These are phyloP conservation scores for Eupeodes luniger DNA, from an alignment of 2,888 invertebrate species.

Conservation along the genomic window DNA sequence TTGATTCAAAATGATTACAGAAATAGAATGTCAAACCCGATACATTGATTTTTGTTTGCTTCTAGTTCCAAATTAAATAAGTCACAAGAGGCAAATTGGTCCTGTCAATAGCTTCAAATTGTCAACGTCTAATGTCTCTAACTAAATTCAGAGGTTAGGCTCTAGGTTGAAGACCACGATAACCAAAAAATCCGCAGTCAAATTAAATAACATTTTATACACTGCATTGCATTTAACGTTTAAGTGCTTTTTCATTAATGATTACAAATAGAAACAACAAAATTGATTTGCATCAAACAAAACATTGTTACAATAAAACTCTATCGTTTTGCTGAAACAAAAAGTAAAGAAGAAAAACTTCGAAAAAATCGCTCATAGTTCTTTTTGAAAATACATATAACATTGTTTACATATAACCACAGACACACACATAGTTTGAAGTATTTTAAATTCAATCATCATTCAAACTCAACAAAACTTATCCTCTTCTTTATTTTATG, in stretches of 20 bases:
- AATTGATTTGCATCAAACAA: not conserved
- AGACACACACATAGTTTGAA: not conserved
- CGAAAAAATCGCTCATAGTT: not conserved
- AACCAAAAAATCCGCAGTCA: too few species aligned
- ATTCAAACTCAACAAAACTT: conserved; percentile 51
- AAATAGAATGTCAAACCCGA: too few species aligned
- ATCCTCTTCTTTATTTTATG: not conserved
- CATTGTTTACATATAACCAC: not conserved
- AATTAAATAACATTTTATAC: too few species aligned
- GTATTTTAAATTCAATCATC: conserved; percentile 68
- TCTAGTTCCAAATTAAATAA: too few species aligned
- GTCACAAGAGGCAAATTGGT: too few species aligned
- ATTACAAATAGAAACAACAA: not conserved
- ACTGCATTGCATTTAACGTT: too few species aligned
- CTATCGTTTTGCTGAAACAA: not conserved
- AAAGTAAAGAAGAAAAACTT: not conserved
- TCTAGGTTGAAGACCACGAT: too few species aligned
- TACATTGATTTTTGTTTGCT: too few species aligned
- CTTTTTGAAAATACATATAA: not conserved
- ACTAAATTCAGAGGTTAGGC: too few species aligned
- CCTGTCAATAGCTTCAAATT: too few species aligned
- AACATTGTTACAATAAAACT: not conserved
- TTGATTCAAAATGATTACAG: too few species aligned
- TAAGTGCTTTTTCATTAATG: not conserved
- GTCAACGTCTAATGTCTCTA: too few species aligned